These are phyloP conservation scores for Neostethus bicornis DNA, from an alignment of 2,797 vertebrate species.

Conservation along the genomic window DNA sequence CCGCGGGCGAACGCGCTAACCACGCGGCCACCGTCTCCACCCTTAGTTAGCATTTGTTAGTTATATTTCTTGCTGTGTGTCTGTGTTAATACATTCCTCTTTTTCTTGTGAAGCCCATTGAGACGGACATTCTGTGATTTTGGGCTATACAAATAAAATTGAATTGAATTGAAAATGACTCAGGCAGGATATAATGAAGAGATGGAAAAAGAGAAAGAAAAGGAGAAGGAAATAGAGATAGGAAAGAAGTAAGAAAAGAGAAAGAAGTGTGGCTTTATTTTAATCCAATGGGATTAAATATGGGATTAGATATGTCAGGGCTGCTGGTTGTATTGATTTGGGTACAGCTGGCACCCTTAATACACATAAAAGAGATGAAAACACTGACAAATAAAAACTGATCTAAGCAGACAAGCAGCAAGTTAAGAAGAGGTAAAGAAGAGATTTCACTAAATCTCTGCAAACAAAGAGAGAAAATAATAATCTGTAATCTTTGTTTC, in stretches of 20 bases:
- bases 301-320: constrained; percentile 38
- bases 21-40: too few relatives aligned
- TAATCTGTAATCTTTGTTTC: not conserved
- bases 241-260: constrained; percentile 6
- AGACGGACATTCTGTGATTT: too few relatives aligned
- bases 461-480: not conserved
- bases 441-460: constrained; percentile 4
- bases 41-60: too few relatives aligned
- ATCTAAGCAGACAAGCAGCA: not conserved
- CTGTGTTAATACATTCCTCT: too few relatives aligned
- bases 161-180: too few relatives aligned
- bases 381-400: not conserved
- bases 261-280: constrained; percentile 33
- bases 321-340: constrained; percentile 34
- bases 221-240: not conserved
- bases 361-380: constrained; percentile 22
- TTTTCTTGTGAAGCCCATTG: too few relatives aligned
- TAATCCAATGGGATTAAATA: constrained; percentile 47
- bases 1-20: too few relatives aligned
- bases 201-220: not conserved
- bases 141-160: too few relatives aligned
- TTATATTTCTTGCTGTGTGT: too few relatives aligned
- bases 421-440: not conserved
- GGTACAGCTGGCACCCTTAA: constrained; percentile 41
- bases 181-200: too few relatives aligned